Conservation (phyloP, 2,113 vertebrate genomes). For the Campylomormyrus numenius region DNA sequence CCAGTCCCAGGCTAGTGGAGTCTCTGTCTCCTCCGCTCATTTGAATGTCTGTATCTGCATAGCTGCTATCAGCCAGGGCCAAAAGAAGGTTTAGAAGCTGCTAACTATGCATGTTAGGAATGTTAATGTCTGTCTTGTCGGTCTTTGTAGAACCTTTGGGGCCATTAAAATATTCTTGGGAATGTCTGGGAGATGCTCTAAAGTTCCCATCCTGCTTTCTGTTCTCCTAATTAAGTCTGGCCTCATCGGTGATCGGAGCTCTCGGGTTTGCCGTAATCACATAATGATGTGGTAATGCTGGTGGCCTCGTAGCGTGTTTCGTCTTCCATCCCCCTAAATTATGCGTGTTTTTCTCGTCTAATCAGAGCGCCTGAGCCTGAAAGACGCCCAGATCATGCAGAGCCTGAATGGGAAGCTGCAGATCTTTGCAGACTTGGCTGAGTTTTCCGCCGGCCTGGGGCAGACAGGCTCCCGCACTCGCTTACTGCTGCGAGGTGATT, state of each 20-base stretch:
- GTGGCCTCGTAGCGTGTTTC: not conserved
- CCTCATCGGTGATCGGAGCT: not conserved
- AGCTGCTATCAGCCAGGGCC: not conserved
- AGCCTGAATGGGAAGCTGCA: slow-evolving; percentile 80
- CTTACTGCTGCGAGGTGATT: slow-evolving; percentile 67
- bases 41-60: not conserved
- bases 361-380: slow-evolving; percentile 70
- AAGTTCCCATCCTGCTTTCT: not conserved
- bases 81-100: not conserved
- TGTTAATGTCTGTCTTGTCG: not conserved
- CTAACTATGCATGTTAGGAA: not conserved
- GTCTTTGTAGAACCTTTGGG: not conserved
- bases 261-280: not conserved
- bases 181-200: not conserved
- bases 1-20: not conserved
- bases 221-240: not conserved
- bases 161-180: not conserved
- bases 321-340: not conserved
- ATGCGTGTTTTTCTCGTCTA: not conserved
- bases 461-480: slow-evolving; percentile 48
- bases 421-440: slow-evolving; percentile 79
- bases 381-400: slow-evolving; percentile 71
- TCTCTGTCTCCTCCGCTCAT: not conserved
- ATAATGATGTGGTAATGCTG: not conserved
- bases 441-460: slow-evolving; percentile 63